phyloP scores from a whole-genome alignment of 2,888 invertebrate species.

The Diogma glabrata region DNA sequence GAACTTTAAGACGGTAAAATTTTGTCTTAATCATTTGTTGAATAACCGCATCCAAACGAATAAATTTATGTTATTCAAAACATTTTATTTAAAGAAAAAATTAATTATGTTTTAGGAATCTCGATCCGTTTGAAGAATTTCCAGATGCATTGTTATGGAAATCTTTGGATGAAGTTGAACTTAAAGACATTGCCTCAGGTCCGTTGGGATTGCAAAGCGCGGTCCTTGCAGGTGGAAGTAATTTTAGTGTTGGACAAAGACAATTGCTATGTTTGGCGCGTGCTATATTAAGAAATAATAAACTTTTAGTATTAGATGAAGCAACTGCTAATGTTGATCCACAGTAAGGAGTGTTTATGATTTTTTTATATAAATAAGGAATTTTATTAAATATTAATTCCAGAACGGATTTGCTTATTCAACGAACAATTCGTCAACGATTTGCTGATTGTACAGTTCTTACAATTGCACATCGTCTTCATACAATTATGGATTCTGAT shows the following conservation, averaged over 20 bases:
- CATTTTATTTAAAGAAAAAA: no score
- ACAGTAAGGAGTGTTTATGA: constrained; percentile 27
- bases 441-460: constrained; percentile 69
- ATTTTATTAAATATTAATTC: not conserved
- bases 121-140: constrained; percentile 64
- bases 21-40: constrained; percentile 7
- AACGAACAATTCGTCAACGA: constrained; percentile 59
- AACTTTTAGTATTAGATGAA: constrained; percentile 59
- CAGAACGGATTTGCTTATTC: constrained; percentile 64
- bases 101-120: no score
- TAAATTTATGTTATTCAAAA: constrained; percentile 30
- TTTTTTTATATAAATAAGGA: no score
- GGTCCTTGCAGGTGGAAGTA: constrained; percentile 45
- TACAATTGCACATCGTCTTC: constrained; percentile 77
- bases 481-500: constrained; percentile 83
- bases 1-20: constrained; percentile 41
- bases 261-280: constrained; percentile 72
- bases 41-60: not conserved
- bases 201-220: constrained; percentile 41
- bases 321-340: constrained; percentile 54
- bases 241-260: constrained; percentile 51
- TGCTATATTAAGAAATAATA: constrained; percentile 65
- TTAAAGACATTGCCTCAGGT: constrained; percentile 40
- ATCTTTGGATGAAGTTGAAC: constrained; percentile 58
- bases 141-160: constrained; percentile 56